phyloP scores from a whole-genome alignment of 1,140 invertebrate genomes.

The Heliothis virescens region DNA sequence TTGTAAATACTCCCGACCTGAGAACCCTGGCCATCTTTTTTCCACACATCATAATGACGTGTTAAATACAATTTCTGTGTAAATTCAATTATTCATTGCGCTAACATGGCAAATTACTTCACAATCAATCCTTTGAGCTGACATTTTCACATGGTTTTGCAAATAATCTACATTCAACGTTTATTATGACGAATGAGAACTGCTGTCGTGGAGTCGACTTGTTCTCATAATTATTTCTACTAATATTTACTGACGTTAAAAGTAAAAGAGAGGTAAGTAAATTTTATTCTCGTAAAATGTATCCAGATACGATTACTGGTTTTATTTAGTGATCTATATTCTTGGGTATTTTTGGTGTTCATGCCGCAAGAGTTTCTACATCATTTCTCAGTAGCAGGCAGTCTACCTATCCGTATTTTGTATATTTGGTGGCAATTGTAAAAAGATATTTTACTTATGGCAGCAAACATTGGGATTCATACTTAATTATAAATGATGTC shows the following conservation, averaged over 20 bases:
- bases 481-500: too few relatives aligned
- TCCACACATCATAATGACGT: slow-evolving; percentile 54
- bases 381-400: too few relatives aligned
- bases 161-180: slow-evolving; percentile 42
- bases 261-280: neutral
- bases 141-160: slow-evolving; percentile 64
- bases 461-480: too few relatives aligned
- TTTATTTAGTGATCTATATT: too few relatives aligned
- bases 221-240: too few relatives aligned
- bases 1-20: neutral
- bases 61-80: slow-evolving; percentile 66
- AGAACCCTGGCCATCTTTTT: slow-evolving; percentile 57
- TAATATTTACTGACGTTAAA: neutral
- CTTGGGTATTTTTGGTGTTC: too few relatives aligned
- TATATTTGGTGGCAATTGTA: too few relatives aligned
- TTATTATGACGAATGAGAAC: slow-evolving; percentile 27
- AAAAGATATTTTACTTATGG: too few relatives aligned
- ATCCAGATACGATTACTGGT: too few relatives aligned
- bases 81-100: slow-evolving; percentile 64
- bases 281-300: too few relatives aligned
- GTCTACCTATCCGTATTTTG: too few relatives aligned
- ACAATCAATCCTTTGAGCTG: slow-evolving; percentile 53
- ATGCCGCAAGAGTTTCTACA: too few relatives aligned
- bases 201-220: slow-evolving; percentile 1
- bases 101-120: slow-evolving; percentile 65